These are phyloP conservation scores for Malurus splendens DNA, from an alignment of 2,797 vertebrate species.

Conservation along the genomic window DNA sequence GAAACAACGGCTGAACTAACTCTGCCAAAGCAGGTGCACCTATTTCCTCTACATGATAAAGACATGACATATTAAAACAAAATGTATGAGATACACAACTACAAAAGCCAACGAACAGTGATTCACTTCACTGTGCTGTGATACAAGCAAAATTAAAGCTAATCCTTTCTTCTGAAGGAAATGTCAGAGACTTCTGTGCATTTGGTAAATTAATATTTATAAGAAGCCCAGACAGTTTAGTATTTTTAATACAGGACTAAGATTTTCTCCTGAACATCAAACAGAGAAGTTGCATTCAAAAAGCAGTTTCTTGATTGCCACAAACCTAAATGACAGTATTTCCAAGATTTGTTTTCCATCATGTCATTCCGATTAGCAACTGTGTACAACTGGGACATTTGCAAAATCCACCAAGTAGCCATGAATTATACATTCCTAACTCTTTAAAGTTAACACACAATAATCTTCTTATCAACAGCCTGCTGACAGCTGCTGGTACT, in stretches of 20 bases:
- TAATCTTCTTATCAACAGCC: conserved; percentile 1
- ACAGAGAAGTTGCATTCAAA: neutral
- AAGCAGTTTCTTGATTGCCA: conserved; percentile 8
- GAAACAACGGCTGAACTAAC: neutral
- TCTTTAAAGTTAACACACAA: conserved; percentile 23
- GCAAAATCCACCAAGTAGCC: conserved; percentile 14
- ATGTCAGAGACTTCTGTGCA: neutral
- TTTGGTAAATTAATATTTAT: conserved; percentile 9
- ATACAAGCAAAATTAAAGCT: conserved; percentile 21
- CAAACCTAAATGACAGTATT: conserved; percentile 1
- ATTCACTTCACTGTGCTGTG: neutral
- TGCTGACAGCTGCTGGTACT: neutral
- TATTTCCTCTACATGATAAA: neutral
- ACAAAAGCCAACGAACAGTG: neutral
- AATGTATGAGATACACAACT: neutral
- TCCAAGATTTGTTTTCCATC: conserved; percentile 39
- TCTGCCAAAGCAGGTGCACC: neutral
- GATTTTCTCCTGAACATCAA: conserved; percentile 20
- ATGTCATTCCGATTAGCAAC: conserved; percentile 39
- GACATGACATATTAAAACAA: neutral
- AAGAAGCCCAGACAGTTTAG: neutral
- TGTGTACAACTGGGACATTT: neutral
- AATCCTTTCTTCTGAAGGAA: neutral
- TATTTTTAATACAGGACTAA: conserved; percentile 6
- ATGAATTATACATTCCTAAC: conserved; percentile 41